Conservation (phyloP, 1,140 invertebrate species). For the Phymastichus coffea region DNA sequence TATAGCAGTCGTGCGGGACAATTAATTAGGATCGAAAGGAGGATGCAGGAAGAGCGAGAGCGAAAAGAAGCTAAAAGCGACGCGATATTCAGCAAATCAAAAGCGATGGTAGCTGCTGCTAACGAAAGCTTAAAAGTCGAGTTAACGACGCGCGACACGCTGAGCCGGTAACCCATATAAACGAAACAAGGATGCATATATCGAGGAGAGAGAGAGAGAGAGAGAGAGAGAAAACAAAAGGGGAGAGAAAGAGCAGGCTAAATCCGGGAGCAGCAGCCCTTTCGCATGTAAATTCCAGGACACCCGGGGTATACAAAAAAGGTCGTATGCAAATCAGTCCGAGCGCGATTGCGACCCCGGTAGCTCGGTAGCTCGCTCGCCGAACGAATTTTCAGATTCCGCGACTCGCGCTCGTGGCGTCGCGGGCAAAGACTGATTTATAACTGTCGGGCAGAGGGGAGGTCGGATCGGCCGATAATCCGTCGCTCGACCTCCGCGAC, state of each 20-base stretch:
- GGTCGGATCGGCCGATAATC: slow-evolving; percentile 24
- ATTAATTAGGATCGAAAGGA: slow-evolving; percentile 9
- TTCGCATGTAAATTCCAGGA: slow-evolving; percentile 49
- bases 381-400: slow-evolving; percentile 24
- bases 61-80: no score
- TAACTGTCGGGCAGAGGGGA: not conserved
- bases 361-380: no score
- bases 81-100: no score
- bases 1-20: not conserved
- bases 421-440: slow-evolving; percentile 31
- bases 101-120: no score
- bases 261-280: slow-evolving; percentile 41
- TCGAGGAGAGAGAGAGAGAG: slow-evolving; percentile 23
- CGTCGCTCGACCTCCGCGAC: not conserved
- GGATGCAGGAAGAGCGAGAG: not conserved
- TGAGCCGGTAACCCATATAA: slow-evolving; percentile 43
- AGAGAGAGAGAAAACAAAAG: slow-evolving; percentile 1
- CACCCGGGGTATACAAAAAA: slow-evolving; percentile 46
- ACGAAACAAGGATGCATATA: not conserved
- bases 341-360: slow-evolving; percentile 29
- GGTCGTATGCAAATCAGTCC: slow-evolving; percentile 47
- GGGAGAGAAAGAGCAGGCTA: slow-evolving; percentile 27
- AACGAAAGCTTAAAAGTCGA: no score
- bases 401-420: no score
- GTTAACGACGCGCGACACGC: slow-evolving; percentile 41